Evolutionary conservation across 2,888 invertebrate species (phyloP).

Genomic region (Nymphalis c-album): DNA sequence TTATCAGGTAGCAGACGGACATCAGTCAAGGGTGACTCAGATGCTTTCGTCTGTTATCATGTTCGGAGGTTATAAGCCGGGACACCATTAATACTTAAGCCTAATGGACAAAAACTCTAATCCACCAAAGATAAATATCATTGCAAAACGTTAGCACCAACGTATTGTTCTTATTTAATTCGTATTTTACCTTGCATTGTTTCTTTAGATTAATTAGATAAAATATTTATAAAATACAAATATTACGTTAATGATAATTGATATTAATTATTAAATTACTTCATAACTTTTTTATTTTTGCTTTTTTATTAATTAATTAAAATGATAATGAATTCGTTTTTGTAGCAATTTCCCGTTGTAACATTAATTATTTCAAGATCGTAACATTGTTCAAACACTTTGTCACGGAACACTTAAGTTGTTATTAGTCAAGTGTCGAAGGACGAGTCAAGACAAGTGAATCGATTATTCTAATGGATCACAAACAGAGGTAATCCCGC

Average conservation of each 20-base stretch:
- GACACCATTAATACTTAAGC: conserved; percentile 76
- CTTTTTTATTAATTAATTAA: no score
- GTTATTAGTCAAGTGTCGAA: conserved; percentile 29
- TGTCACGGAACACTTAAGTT: neutral
- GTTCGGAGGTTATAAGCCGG: conserved; percentile 67
- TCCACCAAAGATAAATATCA: conserved; percentile 55
- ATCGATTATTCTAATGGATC: conserved; percentile 29
- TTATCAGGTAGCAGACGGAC: conserved; percentile 68
- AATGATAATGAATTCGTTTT: no score
- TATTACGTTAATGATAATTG: no score
- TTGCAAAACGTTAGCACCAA: conserved; percentile 30
- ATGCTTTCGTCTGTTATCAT: conserved; percentile 60
- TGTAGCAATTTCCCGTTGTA: no score
- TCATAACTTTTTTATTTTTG: no score
- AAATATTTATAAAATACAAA: neutral
- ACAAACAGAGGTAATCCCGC: conserved; percentile 47
- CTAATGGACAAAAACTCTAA: conserved; percentile 80
- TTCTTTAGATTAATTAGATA: neutral
- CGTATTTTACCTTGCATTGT: conserved; percentile 6
- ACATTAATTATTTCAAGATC: no score
- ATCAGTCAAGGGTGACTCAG: conserved; percentile 70
- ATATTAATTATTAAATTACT: no score
- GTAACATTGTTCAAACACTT: neutral
- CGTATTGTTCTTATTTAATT: conserved; percentile 8
- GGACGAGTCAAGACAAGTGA: conserved; percentile 21